Base-by-base conservation (phyloP, 2,888 invertebrate genomes). In the Spodoptera picta region DNA sequence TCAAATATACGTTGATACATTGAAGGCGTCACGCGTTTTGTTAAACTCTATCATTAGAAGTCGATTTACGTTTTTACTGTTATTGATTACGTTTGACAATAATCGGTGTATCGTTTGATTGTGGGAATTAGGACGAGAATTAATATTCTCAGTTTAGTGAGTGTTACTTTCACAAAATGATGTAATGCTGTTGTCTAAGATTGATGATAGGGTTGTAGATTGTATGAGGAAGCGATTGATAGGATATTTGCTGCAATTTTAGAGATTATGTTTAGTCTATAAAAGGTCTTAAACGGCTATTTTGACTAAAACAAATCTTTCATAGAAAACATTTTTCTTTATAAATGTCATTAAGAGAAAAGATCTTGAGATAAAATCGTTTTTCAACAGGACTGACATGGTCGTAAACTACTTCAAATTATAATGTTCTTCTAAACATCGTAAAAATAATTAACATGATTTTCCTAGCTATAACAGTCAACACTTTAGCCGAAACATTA, bases 51-150 rank as follows among this genome's bases (percentile, higher is more conserved):
- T 90, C 89, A 92, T 92, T 92, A 92, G 82, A 87, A 84, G 78
- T 84, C 87, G 86, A 90, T 91, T 90, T 86, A 79, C 82, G 73
- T 74, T 85, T 84, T 82, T 75, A 76, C 83, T 79, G 82, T 89
- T 88, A 92, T 92, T 88, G 87, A 91, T 92, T 90, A 86, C 83
- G 82, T 82, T 85, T 88, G 88, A 90, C 89, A 87, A 90, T 90
- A 86, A 89, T 85, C 87, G 79, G 79, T 83, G 76, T 69, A 77
- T 47, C 56, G 55, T 84, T 84, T 83, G 82, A 88, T 87, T 83
- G 85, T 88, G 87, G 77, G 86, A 91, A 90, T 73, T 84, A 72
- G 87, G 83, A 83, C 75, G 75, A 69, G 60, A 51, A 63, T 71
- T 75, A 69, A 77, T 81, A 77, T 74, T 75, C 69, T 73, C 76